Evolutionary conservation across 2,888 invertebrate genomes (phyloP).

Genomic region (Sabellastarte sp.): DNA sequence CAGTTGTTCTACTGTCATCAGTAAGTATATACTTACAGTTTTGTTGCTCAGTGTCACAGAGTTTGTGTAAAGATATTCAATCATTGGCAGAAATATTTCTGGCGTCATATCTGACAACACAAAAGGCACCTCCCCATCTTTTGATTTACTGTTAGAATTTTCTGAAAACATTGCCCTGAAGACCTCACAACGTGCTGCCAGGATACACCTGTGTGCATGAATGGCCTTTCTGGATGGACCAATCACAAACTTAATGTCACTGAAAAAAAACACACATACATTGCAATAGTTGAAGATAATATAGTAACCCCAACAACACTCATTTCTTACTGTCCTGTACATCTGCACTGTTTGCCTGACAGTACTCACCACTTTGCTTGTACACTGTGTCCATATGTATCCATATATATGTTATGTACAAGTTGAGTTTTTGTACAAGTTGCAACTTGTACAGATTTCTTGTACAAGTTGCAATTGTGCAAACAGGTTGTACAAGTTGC

Average conservation of each 20-base stretch:
- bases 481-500: no score
- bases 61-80: constrained; percentile 56
- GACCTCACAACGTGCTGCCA: constrained; percentile 52
- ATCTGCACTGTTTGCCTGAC: no score
- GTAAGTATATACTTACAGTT: constrained; percentile 43
- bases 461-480: no score
- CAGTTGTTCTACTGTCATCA: no score
- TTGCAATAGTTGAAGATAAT: not conserved
- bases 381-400: no score
- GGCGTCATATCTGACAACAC: constrained; percentile 51
- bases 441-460: no score
- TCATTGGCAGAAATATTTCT: constrained; percentile 49
- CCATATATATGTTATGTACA: no score
- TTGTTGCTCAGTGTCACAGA: constrained; percentile 49
- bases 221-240: constrained; percentile 49
- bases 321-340: no score
- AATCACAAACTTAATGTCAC: constrained; percentile 54
- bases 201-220: constrained; percentile 48
- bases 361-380: no score
- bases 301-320: no score
- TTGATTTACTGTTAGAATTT: constrained; percentile 18
- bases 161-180: constrained; percentile 56
- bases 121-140: constrained; percentile 49
- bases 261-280: constrained; percentile 28
- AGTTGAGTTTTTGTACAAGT: no score